These are phyloP conservation scores for Athrips mouffetella DNA, from an alignment of 2,888 invertebrate species.

Conservation along the genomic window DNA sequence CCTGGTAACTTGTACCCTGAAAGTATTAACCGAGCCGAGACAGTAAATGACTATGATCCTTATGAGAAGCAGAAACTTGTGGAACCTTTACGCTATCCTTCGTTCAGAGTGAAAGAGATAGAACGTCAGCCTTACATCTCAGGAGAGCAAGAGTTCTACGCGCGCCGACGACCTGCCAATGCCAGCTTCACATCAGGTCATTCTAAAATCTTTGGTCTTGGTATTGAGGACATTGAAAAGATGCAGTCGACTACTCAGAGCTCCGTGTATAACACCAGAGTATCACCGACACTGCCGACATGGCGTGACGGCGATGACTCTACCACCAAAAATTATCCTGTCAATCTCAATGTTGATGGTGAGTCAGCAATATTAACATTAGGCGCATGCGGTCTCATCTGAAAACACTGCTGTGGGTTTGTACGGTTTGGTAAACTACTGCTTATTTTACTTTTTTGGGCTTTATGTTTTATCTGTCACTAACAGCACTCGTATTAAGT, in stretches of 20 bases:
- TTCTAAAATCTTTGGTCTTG: slow-evolving; percentile 80
- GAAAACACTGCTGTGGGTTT: no score
- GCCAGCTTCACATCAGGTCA: slow-evolving; percentile 79
- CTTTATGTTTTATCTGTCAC: no score
- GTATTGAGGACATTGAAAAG: slow-evolving; percentile 79
- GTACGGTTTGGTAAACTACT: slow-evolving; percentile 2
- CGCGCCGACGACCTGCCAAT: slow-evolving; percentile 30
- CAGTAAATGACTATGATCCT: slow-evolving; percentile 47
- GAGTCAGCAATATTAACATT: slow-evolving; percentile 31
- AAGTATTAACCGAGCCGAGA: slow-evolving; percentile 49
- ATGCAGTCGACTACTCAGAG: slow-evolving; percentile 72
- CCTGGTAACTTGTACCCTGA: slow-evolving; percentile 30
- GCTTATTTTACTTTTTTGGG: no score
- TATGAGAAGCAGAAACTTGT: slow-evolving; percentile 27
- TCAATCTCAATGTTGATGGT: slow-evolving; percentile 62
- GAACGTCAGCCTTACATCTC: slow-evolving; percentile 33
- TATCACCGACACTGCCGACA: slow-evolving; percentile 81
- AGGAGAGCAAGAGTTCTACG: slow-evolving; percentile 44
- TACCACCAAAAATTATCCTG: slow-evolving; percentile 66
- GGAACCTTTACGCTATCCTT: slow-evolving; percentile 28
- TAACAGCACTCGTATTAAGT: no score
- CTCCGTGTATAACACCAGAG: slow-evolving; percentile 71
- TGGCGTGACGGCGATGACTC: slow-evolving; percentile 64
- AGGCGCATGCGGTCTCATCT: slow-evolving; percentile 35
- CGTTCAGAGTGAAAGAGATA: slow-evolving; percentile 27